Evolutionary conservation across 2,888 invertebrate species (phyloP), one percentile per base, ranked within the genome.

Genomic region (Drosophila robusta): DNA sequence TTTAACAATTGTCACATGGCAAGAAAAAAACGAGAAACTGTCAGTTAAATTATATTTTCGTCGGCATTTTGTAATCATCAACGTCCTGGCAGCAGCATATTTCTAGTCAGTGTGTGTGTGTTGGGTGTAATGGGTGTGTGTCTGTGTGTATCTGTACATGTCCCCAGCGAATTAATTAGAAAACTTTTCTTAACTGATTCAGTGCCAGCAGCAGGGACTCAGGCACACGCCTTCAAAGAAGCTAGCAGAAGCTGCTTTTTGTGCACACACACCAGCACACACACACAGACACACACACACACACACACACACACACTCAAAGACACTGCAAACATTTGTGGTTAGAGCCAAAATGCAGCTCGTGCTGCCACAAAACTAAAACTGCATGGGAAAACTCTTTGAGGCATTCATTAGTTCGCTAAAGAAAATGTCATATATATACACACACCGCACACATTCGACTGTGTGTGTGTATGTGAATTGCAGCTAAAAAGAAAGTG

Each of bases 141-240:
- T 47, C 46, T 70, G 39, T 64, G 61, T 56, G 44, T 67, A 49
- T 45, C 24, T 71, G 75, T 74, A 70, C 70, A 76, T 75, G 75
- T 86, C 75, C 74, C 78, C 73, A 73, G 89, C 78, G 87, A 89
- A 88, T 88, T 88, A 88, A 88, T 88, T 88, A 88, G 89, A 89
- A 88, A 88, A 88, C 82, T 88, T 88, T 88, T 82, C 80, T 75
- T 88, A 87, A 84, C 87, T 88, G 87, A 87, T 86, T 88, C 86
- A 82, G 75, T 87, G 83, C 77, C 83, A 82, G 74, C 44, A 83
- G 71, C 71, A 77, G 67, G 64, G 58, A 55, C 64, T 58, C 68
- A 67, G 67, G 55, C 54, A 57, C 62, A 66, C 66, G 75, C 66
- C 70, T 71, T 75, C 62, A 75, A 77, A 78, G 72, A 57, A 58